Base-by-base conservation (phyloP, 2,797 vertebrate species). In the Muraenolepis orangiensis region DNA sequence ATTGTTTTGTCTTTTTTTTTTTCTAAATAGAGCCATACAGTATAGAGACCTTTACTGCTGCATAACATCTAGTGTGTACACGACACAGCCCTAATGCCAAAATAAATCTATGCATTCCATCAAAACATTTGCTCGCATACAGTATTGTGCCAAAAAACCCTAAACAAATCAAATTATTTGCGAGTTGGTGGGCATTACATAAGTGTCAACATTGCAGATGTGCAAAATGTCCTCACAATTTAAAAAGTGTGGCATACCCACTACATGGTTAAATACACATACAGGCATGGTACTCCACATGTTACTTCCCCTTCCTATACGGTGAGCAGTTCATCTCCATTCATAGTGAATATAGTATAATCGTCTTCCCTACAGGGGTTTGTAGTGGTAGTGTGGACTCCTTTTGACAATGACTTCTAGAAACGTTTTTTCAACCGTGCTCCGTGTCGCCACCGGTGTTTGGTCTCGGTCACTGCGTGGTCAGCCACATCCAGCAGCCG, bases 401-500 rank as follows among this genome's bases (percentile, higher is more conserved):
- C 80, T 87, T 20, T 71, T 38, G 80, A 80, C 78, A 74, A 26
- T 42, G 42, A 75, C 71, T 20, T 71, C 70, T 82, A 38, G 30
- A 77, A 78, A 73, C 51, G 51, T 74, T 76, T 74, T 76, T 81
- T 4, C 64, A 74, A 80, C 66, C 72, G 26, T 70, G 73, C 80
- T 86, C 80, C 76, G 51, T 67, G 76, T 81, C 78, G 74, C 89
- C 82, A 34, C 82, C 79, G 84, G 79, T 87, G 87, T 80, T 79
- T 14, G 72, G 71, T 76, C 74, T 79, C 66, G 75, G 87, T 94
- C 92, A 96, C 84, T 95, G 94, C 93, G 94, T 95, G 87, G 91
- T 93, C 75, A 96, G 87, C 92, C 95, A 93, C 82, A 90, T 93
- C 95, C 96, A 97, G 87, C 95, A 96, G 81, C 93, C 91, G 90